Evolutionary conservation across 2,888 invertebrate genomes (phyloP).

Genomic region (Pantelozetes paolii): DNA sequence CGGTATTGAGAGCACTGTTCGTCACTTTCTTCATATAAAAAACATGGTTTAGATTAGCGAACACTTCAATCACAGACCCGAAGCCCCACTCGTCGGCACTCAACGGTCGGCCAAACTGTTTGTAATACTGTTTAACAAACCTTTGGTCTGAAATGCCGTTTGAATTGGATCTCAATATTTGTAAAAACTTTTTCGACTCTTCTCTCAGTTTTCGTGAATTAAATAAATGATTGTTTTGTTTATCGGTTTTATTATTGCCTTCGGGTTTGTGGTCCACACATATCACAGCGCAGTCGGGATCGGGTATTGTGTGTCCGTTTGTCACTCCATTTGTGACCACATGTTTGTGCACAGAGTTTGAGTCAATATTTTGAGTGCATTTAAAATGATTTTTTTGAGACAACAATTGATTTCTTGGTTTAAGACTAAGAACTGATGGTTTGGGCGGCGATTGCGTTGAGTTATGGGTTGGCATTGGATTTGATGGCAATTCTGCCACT

Average conservation of each 20-base stretch:
- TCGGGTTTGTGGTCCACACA: no score
- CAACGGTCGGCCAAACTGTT: background rate
- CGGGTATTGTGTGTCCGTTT: no score
- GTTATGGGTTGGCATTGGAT: no score
- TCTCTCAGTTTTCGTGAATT: background rate
- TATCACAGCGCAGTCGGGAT: no score
- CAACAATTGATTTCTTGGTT: background rate
- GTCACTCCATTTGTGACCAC: no score
- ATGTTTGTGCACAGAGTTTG: no score
- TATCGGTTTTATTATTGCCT: background rate
- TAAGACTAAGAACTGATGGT: no score
- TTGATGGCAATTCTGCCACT: background rate
- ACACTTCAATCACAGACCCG: background rate
- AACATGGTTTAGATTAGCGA: background rate
- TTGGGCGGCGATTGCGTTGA: no score
- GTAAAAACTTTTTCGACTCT: background rate
- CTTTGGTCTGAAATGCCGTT: background rate
- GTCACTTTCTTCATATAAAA: background rate
- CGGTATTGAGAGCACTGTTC: background rate
- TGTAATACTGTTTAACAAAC: background rate
- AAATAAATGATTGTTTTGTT: constrained; percentile 1
- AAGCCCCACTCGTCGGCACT: background rate
- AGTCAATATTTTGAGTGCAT: no score
- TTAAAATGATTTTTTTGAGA: background rate
- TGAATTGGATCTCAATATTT: background rate